phyloP scores from a whole-genome alignment of 1,140 invertebrate genomes.

The Ylistrum balloti region DNA sequence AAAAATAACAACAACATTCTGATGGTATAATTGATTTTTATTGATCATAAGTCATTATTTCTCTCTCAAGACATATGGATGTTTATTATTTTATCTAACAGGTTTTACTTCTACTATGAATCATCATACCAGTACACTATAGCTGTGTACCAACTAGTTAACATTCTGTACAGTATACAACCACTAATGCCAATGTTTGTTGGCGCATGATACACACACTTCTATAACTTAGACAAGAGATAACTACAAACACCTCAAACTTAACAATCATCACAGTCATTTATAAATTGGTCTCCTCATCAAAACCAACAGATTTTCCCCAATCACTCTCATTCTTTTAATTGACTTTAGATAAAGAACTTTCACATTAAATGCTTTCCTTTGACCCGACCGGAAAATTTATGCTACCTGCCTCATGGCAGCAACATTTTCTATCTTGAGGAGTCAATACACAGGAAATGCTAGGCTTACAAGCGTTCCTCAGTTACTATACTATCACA shows the following conservation, averaged over 20 bases:
- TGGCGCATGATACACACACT: background rate
- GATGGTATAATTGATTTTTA: background rate
- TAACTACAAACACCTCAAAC: background rate
- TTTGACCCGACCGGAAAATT: no score
- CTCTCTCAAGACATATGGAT: background rate
- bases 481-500: no score
- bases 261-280: slow-evolving; percentile 35
- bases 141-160: background rate
- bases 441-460: no score
- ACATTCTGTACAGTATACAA: background rate
- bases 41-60: slow-evolving; percentile 14
- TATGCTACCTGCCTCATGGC: no score
- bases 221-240: background rate
- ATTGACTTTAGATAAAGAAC: background rate
- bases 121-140: background rate
- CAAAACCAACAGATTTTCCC: background rate
- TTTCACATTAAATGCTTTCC: no score
- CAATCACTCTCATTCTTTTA: background rate
- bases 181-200: background rate
- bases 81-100: no score
- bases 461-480: no score
- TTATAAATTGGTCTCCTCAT: background rate
- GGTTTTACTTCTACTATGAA: no score
- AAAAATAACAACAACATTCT: background rate
- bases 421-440: no score